Base-by-base conservation (phyloP, 2,113 vertebrate species). In the Scartelaos histophorus region DNA sequence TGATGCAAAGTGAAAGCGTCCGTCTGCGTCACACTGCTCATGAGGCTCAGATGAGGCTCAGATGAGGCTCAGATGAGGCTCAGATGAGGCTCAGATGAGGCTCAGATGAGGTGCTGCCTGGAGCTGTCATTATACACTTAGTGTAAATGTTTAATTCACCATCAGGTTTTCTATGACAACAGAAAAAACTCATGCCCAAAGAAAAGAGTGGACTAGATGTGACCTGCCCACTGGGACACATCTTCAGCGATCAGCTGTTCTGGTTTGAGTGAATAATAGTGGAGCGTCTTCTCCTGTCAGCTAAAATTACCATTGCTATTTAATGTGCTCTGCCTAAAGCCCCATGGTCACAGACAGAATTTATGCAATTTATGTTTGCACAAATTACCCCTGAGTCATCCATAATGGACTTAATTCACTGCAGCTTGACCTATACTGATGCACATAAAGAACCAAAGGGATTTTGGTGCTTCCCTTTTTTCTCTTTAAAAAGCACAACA, bases 141-240 rank as follows among this genome's bases (percentile, higher is more conserved):
- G 7, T 64, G 77, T 57, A 34, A 54, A 67, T 84, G 49, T 81
- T 73, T 84, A 61, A 76, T 79, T 72, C 66, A 58, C 56, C 54
- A 71, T 78, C 64, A 11, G 47, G 66, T 67, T 71, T 80, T 70
- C 16, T 61, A 74, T 54, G 77, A 81, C 38, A 21, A 82, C 70
- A 76, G n/a, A 22, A 1, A n/a, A 66, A 66, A 80, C 46, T 85
- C 45, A 70, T 68, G 70, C 66, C 73, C 21, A 19, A 29, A 67
- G 73, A 71, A 54, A 80, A 61, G 17, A 0, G 3, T n/a, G 60
- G 56, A 65, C 53, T 66, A 75, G 34, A 66, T 9, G 21, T 62
- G 69, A 77, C n/a, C 66, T 75, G 43, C 56, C 49, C 46, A 21
- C 47, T 56, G 38, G 43, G 65, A 69, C 19, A 21, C 24, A 35